These are phyloP conservation scores for Distichodus sexfasciatus DNA, from an alignment of 2,797 vertebrate species.

Conservation along the genomic window DNA sequence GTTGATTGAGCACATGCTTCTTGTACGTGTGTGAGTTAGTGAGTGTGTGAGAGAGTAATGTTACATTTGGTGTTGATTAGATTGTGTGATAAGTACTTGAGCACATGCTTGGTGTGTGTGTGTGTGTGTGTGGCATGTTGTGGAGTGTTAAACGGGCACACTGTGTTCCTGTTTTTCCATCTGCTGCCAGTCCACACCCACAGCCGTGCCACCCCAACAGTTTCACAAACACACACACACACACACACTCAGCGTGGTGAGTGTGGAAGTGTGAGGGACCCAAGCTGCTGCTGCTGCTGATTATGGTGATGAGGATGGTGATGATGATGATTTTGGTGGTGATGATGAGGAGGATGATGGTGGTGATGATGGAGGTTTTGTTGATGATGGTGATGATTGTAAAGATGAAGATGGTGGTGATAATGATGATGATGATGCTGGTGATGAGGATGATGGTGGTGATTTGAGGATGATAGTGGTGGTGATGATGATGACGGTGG, in stretches of 20 bases:
- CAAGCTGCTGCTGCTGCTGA: slow-evolving; percentile 13
- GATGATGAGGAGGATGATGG: slow-evolving; percentile 10
- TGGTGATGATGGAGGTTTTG: slow-evolving; percentile 43
- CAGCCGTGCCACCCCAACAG: slow-evolving; percentile 13
- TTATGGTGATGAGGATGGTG: slow-evolving; percentile 13
- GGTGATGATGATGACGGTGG: too few relatives aligned
- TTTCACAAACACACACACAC: neutral
- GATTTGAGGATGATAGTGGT: too few relatives aligned
- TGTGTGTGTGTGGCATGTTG: neutral
- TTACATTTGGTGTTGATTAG: neutral
- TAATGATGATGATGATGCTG: too few relatives aligned
- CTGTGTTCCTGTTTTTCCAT: slow-evolving; percentile 44
- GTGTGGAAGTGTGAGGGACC: slow-evolving; percentile 30
- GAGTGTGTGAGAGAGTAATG: neutral
- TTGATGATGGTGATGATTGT: slow-evolving; percentile 40
- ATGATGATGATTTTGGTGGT: slow-evolving; percentile 47
- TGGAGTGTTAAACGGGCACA: too few relatives aligned
- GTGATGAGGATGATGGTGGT: too few relatives aligned
- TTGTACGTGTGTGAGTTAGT: too few relatives aligned
- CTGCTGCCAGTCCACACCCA: slow-evolving; percentile 43
- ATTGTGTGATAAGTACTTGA: neutral
- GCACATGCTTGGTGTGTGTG: neutral
- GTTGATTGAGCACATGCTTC: too few relatives aligned
- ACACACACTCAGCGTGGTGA: slow-evolving; percentile 9
- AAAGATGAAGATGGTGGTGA: too few relatives aligned